phyloP scores from a whole-genome alignment of 2,113 vertebrate genomes.

The Semicossyphus pulcher region DNA sequence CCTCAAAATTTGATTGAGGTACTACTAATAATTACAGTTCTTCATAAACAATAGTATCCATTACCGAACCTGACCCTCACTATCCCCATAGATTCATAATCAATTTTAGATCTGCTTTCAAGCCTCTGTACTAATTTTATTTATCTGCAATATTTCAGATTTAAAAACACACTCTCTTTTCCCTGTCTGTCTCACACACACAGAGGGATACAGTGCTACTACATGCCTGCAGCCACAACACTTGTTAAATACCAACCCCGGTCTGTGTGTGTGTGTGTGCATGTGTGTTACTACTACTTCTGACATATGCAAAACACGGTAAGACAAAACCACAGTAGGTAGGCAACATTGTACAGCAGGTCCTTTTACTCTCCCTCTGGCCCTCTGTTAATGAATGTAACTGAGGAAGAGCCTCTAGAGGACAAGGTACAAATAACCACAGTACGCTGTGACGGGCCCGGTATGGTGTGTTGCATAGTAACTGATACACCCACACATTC shows the following conservation, averaged over 20 bases:
- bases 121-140: too few relatives aligned
- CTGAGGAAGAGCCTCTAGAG: conserved; percentile 32
- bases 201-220: conserved; percentile 8
- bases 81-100: too few relatives aligned
- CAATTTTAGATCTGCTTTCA: too few relatives aligned
- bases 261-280: neutral
- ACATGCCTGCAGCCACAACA: conserved; percentile 53
- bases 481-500: conserved; percentile 8
- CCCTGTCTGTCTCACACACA: neutral
- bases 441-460: neutral
- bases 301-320: conserved; percentile 35
- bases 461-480: conserved; percentile 24
- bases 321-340: conserved; percentile 40
- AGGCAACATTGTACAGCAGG: neutral
- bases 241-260: conserved; percentile 48
- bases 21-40: too few relatives aligned
- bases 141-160: neutral
- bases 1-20: too few relatives aligned
- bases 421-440: conserved; percentile 15
- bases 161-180: neutral
- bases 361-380: conserved; percentile 6
- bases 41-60: too few relatives aligned
- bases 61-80: too few relatives aligned
- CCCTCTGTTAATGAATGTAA: conserved; percentile 54
- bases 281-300: conserved; percentile 1